Conservation (phyloP, 23 tunicate genomes). For the Trididemnum miniatum region DNA sequence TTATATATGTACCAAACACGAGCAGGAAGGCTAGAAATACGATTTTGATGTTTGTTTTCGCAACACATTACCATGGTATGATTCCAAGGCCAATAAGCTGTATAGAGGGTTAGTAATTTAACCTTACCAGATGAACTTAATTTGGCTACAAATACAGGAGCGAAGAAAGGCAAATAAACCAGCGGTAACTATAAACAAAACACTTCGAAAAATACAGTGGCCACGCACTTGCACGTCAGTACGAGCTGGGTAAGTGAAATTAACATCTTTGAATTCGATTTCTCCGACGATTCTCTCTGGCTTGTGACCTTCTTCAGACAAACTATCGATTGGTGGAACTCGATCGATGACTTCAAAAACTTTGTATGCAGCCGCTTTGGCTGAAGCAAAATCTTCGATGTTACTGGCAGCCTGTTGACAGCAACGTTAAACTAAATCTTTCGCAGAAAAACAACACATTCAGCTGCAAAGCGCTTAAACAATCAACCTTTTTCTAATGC, state of each 20-base stretch:
- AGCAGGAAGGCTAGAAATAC: too few relatives aligned
- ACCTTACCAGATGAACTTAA: too few relatives aligned
- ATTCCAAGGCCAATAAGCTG: too few relatives aligned
- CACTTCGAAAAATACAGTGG: background rate
- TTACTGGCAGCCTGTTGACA: constrained; percentile 77
- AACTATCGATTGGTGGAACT: constrained; percentile 71
- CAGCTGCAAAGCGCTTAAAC: too few relatives aligned
- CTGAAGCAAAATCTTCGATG: constrained; percentile 80
- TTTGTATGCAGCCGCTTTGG: constrained; percentile 91
- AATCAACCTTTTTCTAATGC: too few relatives aligned
- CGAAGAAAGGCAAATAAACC: background rate
- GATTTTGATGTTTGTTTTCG: too few relatives aligned
- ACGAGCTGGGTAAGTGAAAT: constrained; percentile 94
- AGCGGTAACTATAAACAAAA: background rate
- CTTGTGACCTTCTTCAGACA: constrained; percentile 81
- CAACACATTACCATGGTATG: too few relatives aligned
- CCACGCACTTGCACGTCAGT: constrained; percentile 77
- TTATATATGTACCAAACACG: too few relatives aligned
- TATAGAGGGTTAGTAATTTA: too few relatives aligned
- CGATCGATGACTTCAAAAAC: constrained; percentile 97
- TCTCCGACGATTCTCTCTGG: constrained; percentile 77
- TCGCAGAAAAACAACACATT: too few relatives aligned
- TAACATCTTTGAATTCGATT: constrained; percentile 79
- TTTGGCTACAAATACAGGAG: too few relatives aligned
- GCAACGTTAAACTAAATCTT: too few relatives aligned